phyloP scores from a whole-genome alignment of 2,888 invertebrate species.

The Lapara coniferarum region DNA sequence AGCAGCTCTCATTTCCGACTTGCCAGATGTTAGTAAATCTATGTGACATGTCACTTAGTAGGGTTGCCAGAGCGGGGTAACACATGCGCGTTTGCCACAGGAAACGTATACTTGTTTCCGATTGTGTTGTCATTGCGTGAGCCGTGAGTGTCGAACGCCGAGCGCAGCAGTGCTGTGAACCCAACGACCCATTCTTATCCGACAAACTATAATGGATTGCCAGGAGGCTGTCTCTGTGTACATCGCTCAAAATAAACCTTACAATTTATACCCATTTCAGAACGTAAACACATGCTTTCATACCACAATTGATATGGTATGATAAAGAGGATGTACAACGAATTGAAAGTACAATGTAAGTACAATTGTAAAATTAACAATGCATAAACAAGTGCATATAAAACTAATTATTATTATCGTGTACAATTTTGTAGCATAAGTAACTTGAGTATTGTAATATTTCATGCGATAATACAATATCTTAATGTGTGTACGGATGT shows the following conservation, averaged over 20 bases:
- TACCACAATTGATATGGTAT: background rate
- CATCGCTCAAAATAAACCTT: background rate
- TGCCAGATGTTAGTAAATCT: slow-evolving; percentile 58
- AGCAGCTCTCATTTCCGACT: slow-evolving; percentile 57
- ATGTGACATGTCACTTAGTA: slow-evolving; percentile 40
- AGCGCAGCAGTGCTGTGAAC: background rate
- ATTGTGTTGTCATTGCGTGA: slow-evolving; percentile 50
- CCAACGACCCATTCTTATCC: slow-evolving; percentile 3
- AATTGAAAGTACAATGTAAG: background rate
- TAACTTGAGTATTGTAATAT: slow-evolving; percentile 15
- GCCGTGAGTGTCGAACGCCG: background rate
- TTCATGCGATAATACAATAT: slow-evolving; percentile 17
- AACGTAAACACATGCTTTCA: background rate
- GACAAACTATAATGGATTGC: background rate
- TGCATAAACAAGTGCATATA: slow-evolving; percentile 22
- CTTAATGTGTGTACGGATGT: slow-evolving; percentile 10
- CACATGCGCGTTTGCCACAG: slow-evolving; percentile 56
- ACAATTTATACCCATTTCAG: background rate
- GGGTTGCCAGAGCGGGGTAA: slow-evolving; percentile 2
- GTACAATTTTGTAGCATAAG: slow-evolving; percentile 27
- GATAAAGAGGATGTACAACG: background rate
- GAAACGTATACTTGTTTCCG: slow-evolving; percentile 62
- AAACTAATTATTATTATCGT: slow-evolving; percentile 32
- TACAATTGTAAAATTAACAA: slow-evolving; percentile 35
- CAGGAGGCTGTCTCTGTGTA: background rate